Conservation (phyloP, 2,888 invertebrate species). For the Leptopilina myrica region DNA sequence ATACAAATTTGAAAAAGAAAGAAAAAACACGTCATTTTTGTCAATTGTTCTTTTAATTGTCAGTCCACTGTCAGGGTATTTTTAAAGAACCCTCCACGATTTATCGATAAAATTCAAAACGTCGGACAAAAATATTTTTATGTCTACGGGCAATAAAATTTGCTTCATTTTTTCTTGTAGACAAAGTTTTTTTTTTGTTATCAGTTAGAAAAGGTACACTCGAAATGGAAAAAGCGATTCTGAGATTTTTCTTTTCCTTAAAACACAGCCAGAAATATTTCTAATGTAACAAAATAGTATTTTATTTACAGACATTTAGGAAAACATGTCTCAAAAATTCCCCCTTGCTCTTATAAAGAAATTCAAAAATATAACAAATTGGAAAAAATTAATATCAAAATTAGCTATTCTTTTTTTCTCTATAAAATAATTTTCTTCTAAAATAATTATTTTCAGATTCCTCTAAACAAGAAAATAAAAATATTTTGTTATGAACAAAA, state of each 20-base stretch:
- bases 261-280: slow-evolving; percentile 9
- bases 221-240: slow-evolving; percentile 32
- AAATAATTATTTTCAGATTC: not conserved
- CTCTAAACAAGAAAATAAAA: not conserved
- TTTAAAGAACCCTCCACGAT: slow-evolving; percentile 12
- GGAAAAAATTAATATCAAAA: not conserved
- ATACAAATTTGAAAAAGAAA: not conserved
- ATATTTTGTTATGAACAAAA: not conserved
- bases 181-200: not conserved
- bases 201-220: slow-evolving; percentile 16
- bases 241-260: not conserved
- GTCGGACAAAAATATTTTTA: slow-evolving; percentile 28
- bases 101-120: slow-evolving; percentile 9
- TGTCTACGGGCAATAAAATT: not conserved
- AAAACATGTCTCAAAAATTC: not conserved
- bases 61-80: slow-evolving; percentile 27
- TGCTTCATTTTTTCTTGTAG: not conserved
- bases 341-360: too few species aligned
- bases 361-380: too few species aligned
- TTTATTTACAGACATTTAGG: slow-evolving; percentile 16
- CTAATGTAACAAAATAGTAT: not conserved
- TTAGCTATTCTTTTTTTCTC: not conserved
- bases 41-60: not conserved
- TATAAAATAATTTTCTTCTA: not conserved
- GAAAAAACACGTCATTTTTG: slow-evolving; percentile 8